Conservation (phyloP, 2,797 vertebrate genomes). For the Odontamblyopus lacepedii region DNA sequence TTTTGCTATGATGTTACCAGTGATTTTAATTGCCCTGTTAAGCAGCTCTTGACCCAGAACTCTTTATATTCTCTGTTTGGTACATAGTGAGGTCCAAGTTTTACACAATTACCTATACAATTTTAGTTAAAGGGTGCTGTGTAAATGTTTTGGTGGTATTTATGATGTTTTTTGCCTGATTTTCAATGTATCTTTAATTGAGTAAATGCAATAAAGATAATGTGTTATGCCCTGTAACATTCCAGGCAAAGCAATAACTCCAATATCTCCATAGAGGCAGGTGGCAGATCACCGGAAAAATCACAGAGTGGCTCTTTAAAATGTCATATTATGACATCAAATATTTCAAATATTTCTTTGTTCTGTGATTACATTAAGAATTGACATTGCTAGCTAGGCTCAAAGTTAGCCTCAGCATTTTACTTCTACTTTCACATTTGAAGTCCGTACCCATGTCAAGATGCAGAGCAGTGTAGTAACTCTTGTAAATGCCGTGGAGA, state of each 20-base stretch:
- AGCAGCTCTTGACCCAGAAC: too few species aligned
- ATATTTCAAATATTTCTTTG: too few species aligned
- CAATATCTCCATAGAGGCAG: too few species aligned
- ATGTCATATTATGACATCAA: not conserved
- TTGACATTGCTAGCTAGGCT: not conserved
- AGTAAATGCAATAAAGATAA: too few species aligned
- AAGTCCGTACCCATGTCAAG: not conserved
- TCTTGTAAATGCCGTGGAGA: constrained; percentile 16
- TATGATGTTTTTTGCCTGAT: too few species aligned
- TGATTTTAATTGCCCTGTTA: too few species aligned
- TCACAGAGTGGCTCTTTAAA: not conserved
- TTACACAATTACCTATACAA: not conserved
- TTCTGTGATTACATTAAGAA: not conserved
- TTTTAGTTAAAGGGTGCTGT: not conserved
- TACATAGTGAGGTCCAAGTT: not conserved
- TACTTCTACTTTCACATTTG: not conserved
- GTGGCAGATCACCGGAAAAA: too few species aligned
- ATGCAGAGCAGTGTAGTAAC: not conserved
- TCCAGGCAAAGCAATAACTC: too few species aligned
- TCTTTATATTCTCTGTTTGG: too few species aligned
- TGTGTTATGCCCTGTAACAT: too few species aligned
- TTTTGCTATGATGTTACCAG: not conserved
- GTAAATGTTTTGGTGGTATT: too few species aligned
- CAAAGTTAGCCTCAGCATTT: not conserved
- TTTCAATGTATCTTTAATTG: too few species aligned